Percentiles rank a stretch among this genome's conserved stretches.
phyloP scores from a whole-genome alignment of 2,113 vertebrate species.

The Callionymus lyra region DNA sequence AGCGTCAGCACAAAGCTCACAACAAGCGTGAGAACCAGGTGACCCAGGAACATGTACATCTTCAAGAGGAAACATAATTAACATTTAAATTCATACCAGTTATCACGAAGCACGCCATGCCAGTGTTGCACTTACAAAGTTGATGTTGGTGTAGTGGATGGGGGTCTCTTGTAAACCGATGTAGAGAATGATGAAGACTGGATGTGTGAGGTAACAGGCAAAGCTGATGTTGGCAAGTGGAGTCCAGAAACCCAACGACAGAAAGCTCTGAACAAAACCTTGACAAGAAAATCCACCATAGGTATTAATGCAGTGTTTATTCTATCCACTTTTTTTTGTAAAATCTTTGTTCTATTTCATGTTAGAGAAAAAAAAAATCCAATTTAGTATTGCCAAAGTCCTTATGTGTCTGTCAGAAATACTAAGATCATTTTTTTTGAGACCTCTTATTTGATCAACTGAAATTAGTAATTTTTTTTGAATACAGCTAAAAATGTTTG shows the following conservation, averaged over 20 bases:
- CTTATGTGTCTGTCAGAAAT: too few relatives aligned
- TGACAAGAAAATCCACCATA: background rate
- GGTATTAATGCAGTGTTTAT: too few relatives aligned
- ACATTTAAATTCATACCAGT: background rate
- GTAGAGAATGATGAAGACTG: constrained; percentile 70
- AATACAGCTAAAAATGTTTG: too few relatives aligned
- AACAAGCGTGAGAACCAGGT: constrained; percentile 61
- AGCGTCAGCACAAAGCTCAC: constrained; percentile 61
- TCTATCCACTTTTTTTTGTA: too few relatives aligned
- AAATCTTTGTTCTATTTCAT: too few relatives aligned
- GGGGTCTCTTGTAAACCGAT: constrained; percentile 73
- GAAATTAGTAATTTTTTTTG: too few relatives aligned
- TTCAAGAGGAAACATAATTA: constrained; percentile 18
- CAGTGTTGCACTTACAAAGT: constrained; percentile 64
- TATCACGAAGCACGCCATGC: background rate
- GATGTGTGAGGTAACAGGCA: constrained; percentile 76
- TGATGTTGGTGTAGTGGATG: constrained; percentile 71
- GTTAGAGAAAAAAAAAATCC: too few relatives aligned
- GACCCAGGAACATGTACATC: constrained; percentile 76
- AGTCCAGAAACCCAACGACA: constrained; percentile 67
- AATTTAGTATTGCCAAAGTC: too few relatives aligned
- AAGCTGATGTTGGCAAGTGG: constrained; percentile 75
- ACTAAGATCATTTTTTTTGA: too few relatives aligned
- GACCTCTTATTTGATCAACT: too few relatives aligned
- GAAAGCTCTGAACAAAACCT: constrained; percentile 65